Evolutionary conservation across 2,797 vertebrate genomes (phyloP).

Genomic region (Sebastes oblongus): DNA sequence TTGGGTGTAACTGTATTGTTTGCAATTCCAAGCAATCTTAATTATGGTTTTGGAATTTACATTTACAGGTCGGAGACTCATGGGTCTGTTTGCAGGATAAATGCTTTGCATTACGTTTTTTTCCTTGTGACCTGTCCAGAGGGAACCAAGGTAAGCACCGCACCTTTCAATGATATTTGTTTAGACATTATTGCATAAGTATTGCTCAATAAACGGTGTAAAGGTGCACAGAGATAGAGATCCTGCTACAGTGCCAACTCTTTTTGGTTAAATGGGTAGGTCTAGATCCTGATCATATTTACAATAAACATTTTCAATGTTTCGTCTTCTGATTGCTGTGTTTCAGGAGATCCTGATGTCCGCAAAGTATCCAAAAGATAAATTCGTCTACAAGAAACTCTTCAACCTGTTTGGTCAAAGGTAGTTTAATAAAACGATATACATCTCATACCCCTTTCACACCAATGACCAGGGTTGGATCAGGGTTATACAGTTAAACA

Average conservation of each 20-base stretch:
- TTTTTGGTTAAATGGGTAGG: background rate
- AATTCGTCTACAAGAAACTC: conserved; percentile 72
- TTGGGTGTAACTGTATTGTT: background rate
- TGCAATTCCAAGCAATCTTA: background rate
- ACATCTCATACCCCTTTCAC: too few species aligned
- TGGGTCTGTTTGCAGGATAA: conserved; percentile 82
- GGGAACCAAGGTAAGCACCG: conserved; percentile 86
- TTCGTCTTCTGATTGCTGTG: background rate
- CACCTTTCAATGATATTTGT: background rate
- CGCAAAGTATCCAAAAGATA: conserved; percentile 87
- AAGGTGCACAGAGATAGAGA: background rate
- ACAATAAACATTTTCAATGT: background rate
- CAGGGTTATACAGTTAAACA: too few species aligned
- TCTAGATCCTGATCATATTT: background rate
- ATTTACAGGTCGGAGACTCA: conserved; percentile 84
- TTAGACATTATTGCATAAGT: background rate
- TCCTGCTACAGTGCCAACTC: rapidly evolving
- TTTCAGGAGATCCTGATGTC: conserved; percentile 91
- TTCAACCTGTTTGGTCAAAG: conserved; percentile 87
- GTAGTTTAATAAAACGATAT: conserved; percentile 62
- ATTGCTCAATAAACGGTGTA: background rate
- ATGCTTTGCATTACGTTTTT: conserved; percentile 77
- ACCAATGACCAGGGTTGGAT: too few species aligned
- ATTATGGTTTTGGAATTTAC: rapidly evolving
- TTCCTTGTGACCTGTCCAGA: conserved; percentile 83